Evolutionary conservation across 2,113 vertebrate genomes (phyloP), one percentile per base, ranked within the genome.

Genomic region (Pluvianellus socialis): DNA sequence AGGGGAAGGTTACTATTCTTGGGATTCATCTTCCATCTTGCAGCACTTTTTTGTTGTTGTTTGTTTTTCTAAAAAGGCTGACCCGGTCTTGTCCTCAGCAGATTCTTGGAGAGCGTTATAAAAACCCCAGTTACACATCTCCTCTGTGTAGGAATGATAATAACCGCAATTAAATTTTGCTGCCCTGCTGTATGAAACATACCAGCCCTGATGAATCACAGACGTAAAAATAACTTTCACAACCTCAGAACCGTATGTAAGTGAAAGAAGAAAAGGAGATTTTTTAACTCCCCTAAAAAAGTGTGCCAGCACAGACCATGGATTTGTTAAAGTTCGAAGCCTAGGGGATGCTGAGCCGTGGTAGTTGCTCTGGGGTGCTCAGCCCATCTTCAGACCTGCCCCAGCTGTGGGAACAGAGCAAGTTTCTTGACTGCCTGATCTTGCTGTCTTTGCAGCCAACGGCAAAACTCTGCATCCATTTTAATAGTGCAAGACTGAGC

Each of bases 91-190:
- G 49, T 87, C 58, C 74, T 81, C 10, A 7, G 35, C 58, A 79
- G 21, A 35, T 92, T 96, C 85, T 86, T 66, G n/a, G 62, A 66
- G 72, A 92, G 55, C n/a, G 21, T 62, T 93, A 55, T 16, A 88
- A 88, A 66, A 55, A 32, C 53, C 58, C 23, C 74, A 73, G 45
- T 45, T 50, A 38, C 44, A 71, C 56, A 74, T 77, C 68, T 83
- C 58, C 62, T 92, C 72, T 66, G 9, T 1, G 0, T 1, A 94
- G 75, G 75, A 92, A 86, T 50, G 62, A 80, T 55, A 86, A 82
- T n/a, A 82, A 83, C 17, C n/a, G 49, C 85, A 59, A 40, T 74
- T 59, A 62, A 79, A 44, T 80, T 80, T 80, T 88, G 49, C 70
- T 89, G 62, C 35, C 47, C 53, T 4, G 5, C 67, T 92, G 42